Base-by-base conservation (phyloP, 2,888 invertebrate species). In the Tethea ocularis region DNA sequence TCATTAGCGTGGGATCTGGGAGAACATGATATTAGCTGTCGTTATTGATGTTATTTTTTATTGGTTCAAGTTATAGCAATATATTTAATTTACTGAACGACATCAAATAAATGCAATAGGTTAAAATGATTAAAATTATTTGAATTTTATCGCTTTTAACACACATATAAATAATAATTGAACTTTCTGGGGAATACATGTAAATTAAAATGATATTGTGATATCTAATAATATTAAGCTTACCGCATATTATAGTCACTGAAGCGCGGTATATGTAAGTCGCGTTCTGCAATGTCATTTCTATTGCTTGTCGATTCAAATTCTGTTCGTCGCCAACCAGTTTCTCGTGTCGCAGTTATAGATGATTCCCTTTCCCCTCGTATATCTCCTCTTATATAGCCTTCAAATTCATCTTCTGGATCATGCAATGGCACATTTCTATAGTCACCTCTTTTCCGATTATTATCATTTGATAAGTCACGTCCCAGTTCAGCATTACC, bases 401-500 rank as follows among this genome's bases (percentile, higher is more conserved):
- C 85, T 60, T 90, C 91, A 56, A 93, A 94, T 57, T 95, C 95
- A 55, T 95, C 95, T 71, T 95, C 95, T 1, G 95, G 94, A 66
- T 96, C 96, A 74, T 96, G 95, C 33, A 94, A 94, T 51, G 96
- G 96, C 65, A 96, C 95, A 73, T 96, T 95, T 69, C 95, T 93
- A 80, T 96, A 96, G 74, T 96, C 96, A 51, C 96, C 96, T 67
- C 96, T 94, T 75, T 95, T 95, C 58, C 92, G 87, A 66, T 79
- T 80, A 72, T 71, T 87, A 53, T 91, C 91, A n/a, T 82, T 66
- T 57, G 86, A 71, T 68, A 84, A 71, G 57, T 85, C 84, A 57
- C 87, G 80, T 52, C 89, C 84, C 66, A 86, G 79, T 72, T 91
- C 89, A 41, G 86, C 82, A 76, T 77, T 81, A 66, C 81, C 86